Percentiles rank a stretch among this genome's conserved stretches.
phyloP scores from a whole-genome alignment of 2,113 vertebrate species.

The Otis tarda region DNA sequence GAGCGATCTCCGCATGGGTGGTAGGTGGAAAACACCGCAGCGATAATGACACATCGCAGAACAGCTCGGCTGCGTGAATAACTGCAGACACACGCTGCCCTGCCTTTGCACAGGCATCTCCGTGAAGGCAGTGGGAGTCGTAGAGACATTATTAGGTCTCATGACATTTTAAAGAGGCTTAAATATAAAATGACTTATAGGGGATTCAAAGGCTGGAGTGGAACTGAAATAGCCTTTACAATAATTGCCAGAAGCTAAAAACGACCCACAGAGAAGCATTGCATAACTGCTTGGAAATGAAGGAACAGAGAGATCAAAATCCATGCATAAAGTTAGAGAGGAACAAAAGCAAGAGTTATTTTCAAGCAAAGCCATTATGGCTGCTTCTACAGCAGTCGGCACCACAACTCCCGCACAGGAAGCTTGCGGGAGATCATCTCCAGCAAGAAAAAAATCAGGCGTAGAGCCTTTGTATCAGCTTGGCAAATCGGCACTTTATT shows the following conservation, averaged over 20 bases:
- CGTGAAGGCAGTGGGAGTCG: constrained; percentile 6
- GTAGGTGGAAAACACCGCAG: background rate
- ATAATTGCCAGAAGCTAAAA: background rate
- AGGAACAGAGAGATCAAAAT: background rate
- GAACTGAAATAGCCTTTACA: background rate
- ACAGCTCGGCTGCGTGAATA: background rate
- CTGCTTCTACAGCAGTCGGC: background rate
- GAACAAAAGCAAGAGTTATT: background rate
- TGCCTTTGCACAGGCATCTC: background rate
- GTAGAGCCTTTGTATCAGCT: background rate
- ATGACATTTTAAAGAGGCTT: constrained; percentile 27
- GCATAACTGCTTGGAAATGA: background rate
- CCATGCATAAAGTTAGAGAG: background rate
- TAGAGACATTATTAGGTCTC: constrained; percentile 27
- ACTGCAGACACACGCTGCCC: background rate
- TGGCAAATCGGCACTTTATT: background rate
- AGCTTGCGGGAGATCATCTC: background rate
- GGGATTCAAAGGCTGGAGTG: background rate
- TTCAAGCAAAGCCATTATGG: background rate
- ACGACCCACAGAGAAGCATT: background rate
- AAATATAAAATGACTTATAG: background rate
- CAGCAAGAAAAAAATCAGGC: background rate
- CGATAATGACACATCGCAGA: background rate
- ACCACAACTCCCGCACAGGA: background rate
- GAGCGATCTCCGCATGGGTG: rapidly evolving